Base-by-base conservation (phyloP, 2,797 vertebrate species). In the Hirundo rustica region DNA sequence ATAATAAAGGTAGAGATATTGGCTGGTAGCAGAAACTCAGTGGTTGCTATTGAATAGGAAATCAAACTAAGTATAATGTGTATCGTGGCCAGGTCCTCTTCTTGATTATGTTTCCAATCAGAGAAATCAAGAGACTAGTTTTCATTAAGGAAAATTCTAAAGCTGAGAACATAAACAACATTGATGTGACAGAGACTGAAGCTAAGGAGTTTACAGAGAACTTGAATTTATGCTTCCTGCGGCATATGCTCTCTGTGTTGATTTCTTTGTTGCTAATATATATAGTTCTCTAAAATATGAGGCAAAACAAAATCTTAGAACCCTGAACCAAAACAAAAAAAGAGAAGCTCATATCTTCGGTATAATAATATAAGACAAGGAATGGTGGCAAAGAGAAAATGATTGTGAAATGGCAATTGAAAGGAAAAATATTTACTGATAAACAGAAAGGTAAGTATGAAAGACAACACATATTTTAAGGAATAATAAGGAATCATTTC, bases 271-370 rank as follows among this genome's bases (percentile, higher is more conserved):
- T 82, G 77, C 20, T 30, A 84, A 85, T 89, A 85, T 54, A 60
- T 25, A 45, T 0, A 11, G 17, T 45, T 78, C 2, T 78, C 60
- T 57, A 26, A 45, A 29, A 72, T 53, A 82, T 2, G 3, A 16
- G 79, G 26, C 9, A 60, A 45, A 90, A 72, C 44, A 73, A 61
- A 90, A 44, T 40, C 50, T 61, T 76, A 73, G 61, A 93, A 76
- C 20, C 4, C 25, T 61, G 30, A 68, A 44, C 5, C 0, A 3
- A 14, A 45, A 83, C 27, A 66, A 73, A 64, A 5, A 5, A n/a
- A 50, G 40, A 38, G 26, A 78, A 55, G 6, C 7, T 60, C 0
- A 0, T 60, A 38, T 78, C n/a, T 9, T 36, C 1, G 1, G 14
- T 29, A 5, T 25, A 61, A 65, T 15, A 42, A 4, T 3, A 1